phyloP scores from a whole-genome alignment of 1,140 invertebrate species.

The Lerema accius region DNA sequence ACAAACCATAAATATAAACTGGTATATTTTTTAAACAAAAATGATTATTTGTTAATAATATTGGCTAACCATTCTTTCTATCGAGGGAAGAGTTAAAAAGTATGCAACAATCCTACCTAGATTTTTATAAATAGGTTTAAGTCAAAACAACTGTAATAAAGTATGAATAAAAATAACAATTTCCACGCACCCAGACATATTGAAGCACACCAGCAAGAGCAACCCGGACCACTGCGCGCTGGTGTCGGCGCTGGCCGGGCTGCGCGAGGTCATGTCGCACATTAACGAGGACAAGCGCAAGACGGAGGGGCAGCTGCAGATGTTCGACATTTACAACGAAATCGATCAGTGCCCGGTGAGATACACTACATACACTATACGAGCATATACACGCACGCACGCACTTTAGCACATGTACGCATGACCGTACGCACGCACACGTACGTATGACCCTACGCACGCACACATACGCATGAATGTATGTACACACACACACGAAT shows the following conservation, averaged over 20 bases:
- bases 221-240: constrained; percentile 94
- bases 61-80: too few relatives aligned
- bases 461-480: too few relatives aligned
- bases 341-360: constrained; percentile 97
- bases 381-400: neutral
- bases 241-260: constrained; percentile 91
- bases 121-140: too few relatives aligned
- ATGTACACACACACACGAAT: too few relatives aligned
- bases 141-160: neutral
- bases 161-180: constrained; percentile 1
- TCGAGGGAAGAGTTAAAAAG: too few relatives aligned
- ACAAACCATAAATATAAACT: too few relatives aligned
- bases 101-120: too few relatives aligned
- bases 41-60: too few relatives aligned
- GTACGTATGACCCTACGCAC: too few relatives aligned
- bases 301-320: constrained; percentile 96
- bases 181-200: constrained; percentile 89
- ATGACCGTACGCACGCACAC: too few relatives aligned
- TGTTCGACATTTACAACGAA: constrained; percentile 99
- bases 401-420: too few relatives aligned
- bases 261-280: constrained; percentile 97
- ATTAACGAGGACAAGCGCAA: constrained; percentile 98
- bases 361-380: neutral
- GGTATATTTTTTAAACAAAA: too few relatives aligned
- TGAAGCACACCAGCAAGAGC: constrained; percentile 94